Evolutionary conservation across 1,140 invertebrate genomes (phyloP), one percentile per base, ranked within the genome.

Genomic region (Meloidogyne floridensis): DNA sequence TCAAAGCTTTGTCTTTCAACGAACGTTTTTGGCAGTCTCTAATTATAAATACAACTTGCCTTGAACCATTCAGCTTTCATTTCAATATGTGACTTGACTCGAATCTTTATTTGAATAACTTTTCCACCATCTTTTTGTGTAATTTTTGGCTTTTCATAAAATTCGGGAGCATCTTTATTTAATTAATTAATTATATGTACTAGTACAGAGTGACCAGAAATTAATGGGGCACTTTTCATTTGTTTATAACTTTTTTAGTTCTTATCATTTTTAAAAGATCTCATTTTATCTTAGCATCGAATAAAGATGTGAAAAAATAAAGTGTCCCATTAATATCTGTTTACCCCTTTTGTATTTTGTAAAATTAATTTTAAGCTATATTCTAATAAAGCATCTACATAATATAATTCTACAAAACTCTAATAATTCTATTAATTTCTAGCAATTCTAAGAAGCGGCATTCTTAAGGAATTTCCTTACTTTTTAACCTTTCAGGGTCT

Each of bases 91-190:
- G 88, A 90, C 81, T 89, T 89, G 70, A 84, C 88, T 56, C 88
- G 84, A n/a, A 85, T 87, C 73, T 89, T 89, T 71, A 89, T 89
- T 51, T 80, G 76, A 79, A 88, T 81, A 18, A 89, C 80, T 75
- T 90, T 89, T 54, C 88, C 88, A 47, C 82, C 83, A 77, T 89
- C 88, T 80, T 85, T 83, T 80, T 89, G 88, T 20, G 90, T 86
- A 84, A 89, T 89, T 82, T 89, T 89, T 59, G 88, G 88, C 75
- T 89, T 89, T 51, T 89, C 88, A 75, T 88, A 86, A 81, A 89
- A 89, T 75, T 89, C 88, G 4, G 88, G 88, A 43, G 88, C 88
- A 79, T 90, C 88, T 90, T 83, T 69, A 81, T 54, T 13, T 76
- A 18, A 42, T 18, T 43, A 72, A 72, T 3, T 5, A 71, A 13